phyloP scores from a whole-genome alignment of 2,113 vertebrate species.

The Xenopus borealis region DNA sequence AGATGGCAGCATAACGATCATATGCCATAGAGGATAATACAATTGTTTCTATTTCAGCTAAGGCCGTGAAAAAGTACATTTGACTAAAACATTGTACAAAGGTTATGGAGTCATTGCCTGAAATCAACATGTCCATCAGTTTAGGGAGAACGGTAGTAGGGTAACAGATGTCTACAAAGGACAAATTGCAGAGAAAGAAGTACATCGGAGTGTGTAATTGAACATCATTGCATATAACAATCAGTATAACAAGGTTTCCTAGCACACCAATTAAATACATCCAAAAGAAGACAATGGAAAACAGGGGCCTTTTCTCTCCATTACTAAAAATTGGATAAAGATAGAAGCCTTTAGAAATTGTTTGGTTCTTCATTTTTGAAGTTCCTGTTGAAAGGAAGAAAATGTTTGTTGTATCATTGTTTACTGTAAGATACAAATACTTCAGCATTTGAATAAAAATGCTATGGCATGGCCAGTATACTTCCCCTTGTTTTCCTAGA shows the following conservation, averaged over 20 bases:
- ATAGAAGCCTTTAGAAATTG: not conserved
- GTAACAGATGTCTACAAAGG: constrained; percentile 48
- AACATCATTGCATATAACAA: not conserved
- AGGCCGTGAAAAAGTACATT: constrained; percentile 51
- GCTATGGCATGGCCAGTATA: too few species aligned
- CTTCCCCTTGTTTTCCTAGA: too few species aligned
- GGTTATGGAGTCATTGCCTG: not conserved
- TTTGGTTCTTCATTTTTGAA: constrained; percentile 4
- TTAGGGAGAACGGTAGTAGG: not conserved
- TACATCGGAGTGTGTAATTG: constrained; percentile 55
- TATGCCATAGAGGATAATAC: constrained; percentile 51
- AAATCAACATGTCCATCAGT: not conserved
- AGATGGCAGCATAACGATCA: constrained; percentile 47
- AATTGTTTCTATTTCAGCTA: constrained; percentile 52
- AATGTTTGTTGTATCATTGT: too few species aligned
- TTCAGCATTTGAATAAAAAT: too few species aligned
- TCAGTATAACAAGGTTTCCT: constrained; percentile 12
- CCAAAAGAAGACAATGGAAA: constrained; percentile 6
- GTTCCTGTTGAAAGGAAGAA: too few species aligned
- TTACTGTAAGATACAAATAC: too few species aligned
- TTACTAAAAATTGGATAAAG: constrained; percentile 3
- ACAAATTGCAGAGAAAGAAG: constrained; percentile 55
- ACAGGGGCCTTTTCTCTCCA: not conserved
- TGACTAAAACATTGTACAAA: constrained; percentile 19
- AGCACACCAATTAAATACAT: not conserved